Evolutionary conservation across 2,113 vertebrate species (phyloP).

Genomic region (Pseudopipra pipra): DNA sequence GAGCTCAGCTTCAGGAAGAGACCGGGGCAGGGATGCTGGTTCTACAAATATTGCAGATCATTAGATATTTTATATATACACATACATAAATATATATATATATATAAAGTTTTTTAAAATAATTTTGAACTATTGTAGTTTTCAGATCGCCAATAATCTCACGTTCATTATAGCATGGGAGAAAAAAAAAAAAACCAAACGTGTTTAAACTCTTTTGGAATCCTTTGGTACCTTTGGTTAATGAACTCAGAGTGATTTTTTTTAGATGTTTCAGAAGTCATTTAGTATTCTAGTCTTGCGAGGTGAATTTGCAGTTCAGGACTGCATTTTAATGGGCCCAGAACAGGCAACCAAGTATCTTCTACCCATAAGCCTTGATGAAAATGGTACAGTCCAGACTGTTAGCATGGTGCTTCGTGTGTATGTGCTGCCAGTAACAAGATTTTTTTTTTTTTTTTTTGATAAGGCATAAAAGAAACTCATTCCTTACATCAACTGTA

Average conservation of each 20-base stretch:
- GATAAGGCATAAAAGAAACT: slow-evolving; percentile 86
- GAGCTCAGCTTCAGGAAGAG: neutral
- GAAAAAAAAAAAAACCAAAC: neutral
- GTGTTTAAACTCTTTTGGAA: slow-evolving; percentile 53
- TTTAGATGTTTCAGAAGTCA: slow-evolving; percentile 57
- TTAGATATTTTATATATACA: slow-evolving; percentile 65
- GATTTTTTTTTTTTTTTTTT: slow-evolving; percentile 75
- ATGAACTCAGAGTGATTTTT: slow-evolving; percentile 40
- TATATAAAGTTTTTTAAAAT: slow-evolving; percentile 41
- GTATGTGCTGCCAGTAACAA: slow-evolving; percentile 81
- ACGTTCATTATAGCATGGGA: slow-evolving; percentile 44
- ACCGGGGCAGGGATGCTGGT: slow-evolving; percentile 1
- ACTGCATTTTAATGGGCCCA: slow-evolving; percentile 56
- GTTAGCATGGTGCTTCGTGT: slow-evolving; percentile 82
- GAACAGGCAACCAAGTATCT: slow-evolving; percentile 48
- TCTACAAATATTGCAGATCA: slow-evolving; percentile 39
- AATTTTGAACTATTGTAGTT: slow-evolving; percentile 67
- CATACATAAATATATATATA: slow-evolving; percentile 45
- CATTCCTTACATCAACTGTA: slow-evolving; percentile 93
- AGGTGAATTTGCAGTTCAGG: slow-evolving; percentile 52
- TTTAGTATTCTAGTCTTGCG: slow-evolving; percentile 62
- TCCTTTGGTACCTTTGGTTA: slow-evolving; percentile 68
- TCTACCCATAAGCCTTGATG: slow-evolving; percentile 71
- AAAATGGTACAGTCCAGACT: slow-evolving; percentile 78
- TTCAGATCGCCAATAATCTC: slow-evolving; percentile 57